Base-by-base conservation (phyloP, 2,113 vertebrate species). In the Ranitomeya imitator region DNA sequence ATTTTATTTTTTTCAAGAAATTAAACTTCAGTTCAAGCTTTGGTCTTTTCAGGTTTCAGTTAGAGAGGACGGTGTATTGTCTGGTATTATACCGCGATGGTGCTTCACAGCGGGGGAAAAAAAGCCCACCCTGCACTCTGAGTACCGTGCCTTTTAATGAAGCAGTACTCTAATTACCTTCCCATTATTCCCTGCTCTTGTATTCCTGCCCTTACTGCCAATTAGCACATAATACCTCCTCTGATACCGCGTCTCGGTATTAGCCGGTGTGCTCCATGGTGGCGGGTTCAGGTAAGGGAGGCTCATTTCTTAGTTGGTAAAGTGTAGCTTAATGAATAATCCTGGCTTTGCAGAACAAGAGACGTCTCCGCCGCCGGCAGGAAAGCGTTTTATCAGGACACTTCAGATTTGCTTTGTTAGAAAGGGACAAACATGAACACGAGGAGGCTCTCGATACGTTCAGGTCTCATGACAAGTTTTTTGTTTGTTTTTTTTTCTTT, bases 181-280 rank as follows among this genome's bases (percentile, higher is more conserved):
- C 11, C 67, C 65, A 81, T 87, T 73, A 55, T 83, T 31, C 19
- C 26, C n/a, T 3, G 69, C 31, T 52, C 37, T 74, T n/a, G 85
- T 77, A 87, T 83, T 88, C 65, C 61, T 26, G 79, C 15, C 63
- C 54, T 76, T 77, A 54, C 51, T 18, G 86, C 78, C 78, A 87
- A 80, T 81, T 87, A 82, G 52, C 23, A 31, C 79, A 61, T 14
- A 79, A 67, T 67, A 69, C 51, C 63, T 69, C 19, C 23, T 10
- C 67, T 26, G 5, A 60, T 8, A 51, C 26, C 80, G 52, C 61
- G 52, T 67, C 60, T 65, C 31, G 8, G 0, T 67, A 63, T 82
- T 81, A 45, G 79, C 26, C 18, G 19, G 26, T 45, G 57, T 4
- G 23, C 59, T 63, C 23, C 6, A 0, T 16, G 55, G 31, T 60